These are phyloP conservation scores for Phrynocephalus versicolor DNA, from an alignment of 2,113 vertebrate species.

Conservation along the genomic window DNA sequence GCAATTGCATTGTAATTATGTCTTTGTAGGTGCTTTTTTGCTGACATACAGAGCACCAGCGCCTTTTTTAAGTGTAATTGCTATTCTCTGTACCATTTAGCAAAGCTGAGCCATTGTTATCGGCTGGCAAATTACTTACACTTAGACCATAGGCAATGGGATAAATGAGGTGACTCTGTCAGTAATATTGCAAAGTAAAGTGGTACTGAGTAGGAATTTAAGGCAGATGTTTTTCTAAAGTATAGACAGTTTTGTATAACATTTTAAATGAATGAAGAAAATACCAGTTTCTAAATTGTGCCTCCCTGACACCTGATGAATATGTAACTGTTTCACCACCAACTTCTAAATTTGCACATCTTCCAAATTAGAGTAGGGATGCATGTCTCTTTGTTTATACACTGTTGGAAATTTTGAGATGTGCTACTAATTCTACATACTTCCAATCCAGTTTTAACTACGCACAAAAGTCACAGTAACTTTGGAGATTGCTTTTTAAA, in stretches of 20 bases:
- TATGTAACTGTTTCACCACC: neutral
- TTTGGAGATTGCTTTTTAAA: neutral
- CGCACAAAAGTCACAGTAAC: neutral
- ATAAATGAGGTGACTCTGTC: constrained; percentile 77
- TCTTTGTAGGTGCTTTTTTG: constrained; percentile 80
- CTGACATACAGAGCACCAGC: constrained; percentile 77
- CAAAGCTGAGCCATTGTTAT: constrained; percentile 77
- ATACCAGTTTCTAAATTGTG: constrained; percentile 15
- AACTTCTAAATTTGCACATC: neutral
- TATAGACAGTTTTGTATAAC: constrained; percentile 49
- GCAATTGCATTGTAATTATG: constrained; percentile 84
- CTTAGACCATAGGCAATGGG: constrained; percentile 79
- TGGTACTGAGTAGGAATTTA: constrained; percentile 61
- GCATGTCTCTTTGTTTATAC: neutral
- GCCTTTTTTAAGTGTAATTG: constrained; percentile 81
- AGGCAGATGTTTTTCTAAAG: constrained; percentile 67
- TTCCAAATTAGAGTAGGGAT: neutral
- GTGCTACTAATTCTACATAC: neutral
- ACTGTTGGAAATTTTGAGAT: neutral
- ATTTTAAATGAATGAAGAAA: constrained; percentile 45
- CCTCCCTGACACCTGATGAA: constrained; percentile 23
- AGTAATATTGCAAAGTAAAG: constrained; percentile 76
- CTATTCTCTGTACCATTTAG: constrained; percentile 79
- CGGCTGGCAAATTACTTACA: constrained; percentile 82
- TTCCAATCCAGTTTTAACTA: neutral